Evolutionary conservation across 2,797 vertebrate genomes (phyloP).

Genomic region (Tinamus major): DNA sequence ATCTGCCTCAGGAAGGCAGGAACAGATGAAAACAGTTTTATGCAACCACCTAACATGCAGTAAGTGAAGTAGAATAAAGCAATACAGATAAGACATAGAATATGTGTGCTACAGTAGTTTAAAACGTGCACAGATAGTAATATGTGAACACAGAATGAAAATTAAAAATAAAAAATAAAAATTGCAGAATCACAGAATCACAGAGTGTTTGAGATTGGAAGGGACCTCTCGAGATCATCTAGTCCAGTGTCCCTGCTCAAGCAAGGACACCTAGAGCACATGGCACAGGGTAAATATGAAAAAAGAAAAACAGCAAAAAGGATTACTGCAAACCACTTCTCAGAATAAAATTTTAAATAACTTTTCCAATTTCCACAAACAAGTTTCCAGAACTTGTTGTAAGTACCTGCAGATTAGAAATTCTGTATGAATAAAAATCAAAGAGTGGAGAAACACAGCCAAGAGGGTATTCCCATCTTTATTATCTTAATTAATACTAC

Average conservation of each 20-base stretch:
- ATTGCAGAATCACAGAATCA: too few species aligned
- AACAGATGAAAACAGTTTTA: not conserved
- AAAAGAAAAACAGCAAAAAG: not conserved
- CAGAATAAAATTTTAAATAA: not conserved
- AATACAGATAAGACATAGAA: fast-evolving
- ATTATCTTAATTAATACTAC: not conserved
- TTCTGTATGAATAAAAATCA: not conserved
- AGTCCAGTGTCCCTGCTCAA: too few species aligned
- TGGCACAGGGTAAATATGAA: too few species aligned
- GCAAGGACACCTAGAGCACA: too few species aligned
- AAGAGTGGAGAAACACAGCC: not conserved
- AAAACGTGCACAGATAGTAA: not conserved
- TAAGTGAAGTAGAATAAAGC: not conserved
- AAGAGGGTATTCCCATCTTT: not conserved
- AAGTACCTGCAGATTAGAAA: not conserved
- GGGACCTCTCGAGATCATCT: too few species aligned
- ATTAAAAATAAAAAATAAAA: not conserved
- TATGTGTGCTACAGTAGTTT: not conserved
- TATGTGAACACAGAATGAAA: not conserved
- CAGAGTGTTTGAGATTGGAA: too few species aligned
- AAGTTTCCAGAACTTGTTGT: not conserved
- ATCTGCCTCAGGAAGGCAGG: not conserved
- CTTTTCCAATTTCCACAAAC: not conserved
- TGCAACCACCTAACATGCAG: not conserved
- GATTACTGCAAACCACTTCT: not conserved